These are phyloP conservation scores for Sebastes nivosus DNA, from an alignment of 2,797 vertebrate species.

Conservation along the genomic window DNA sequence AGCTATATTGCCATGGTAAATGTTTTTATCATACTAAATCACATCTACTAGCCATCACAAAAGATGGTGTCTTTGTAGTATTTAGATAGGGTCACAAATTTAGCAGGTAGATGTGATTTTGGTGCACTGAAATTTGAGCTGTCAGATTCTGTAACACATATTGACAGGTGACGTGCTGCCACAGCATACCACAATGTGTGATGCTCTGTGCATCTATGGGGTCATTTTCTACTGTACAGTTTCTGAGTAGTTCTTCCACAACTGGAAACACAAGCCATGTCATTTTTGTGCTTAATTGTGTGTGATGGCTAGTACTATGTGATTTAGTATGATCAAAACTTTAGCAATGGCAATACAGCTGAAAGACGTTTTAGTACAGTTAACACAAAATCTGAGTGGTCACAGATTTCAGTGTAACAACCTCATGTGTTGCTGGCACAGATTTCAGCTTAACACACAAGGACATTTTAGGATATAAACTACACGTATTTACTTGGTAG, in stretches of 20 bases:
- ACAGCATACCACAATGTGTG: not conserved
- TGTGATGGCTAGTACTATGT: too few species aligned
- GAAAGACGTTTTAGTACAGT: not conserved
- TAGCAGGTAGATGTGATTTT: not conserved
- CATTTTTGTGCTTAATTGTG: too few species aligned
- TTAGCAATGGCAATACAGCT: not conserved
- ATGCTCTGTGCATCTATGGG: not conserved
- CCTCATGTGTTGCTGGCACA: too few species aligned
- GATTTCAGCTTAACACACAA: not conserved
- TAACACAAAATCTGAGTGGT: not conserved
- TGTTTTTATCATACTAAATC: not conserved
- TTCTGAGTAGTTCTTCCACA: too few species aligned
- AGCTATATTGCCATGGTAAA: not conserved
- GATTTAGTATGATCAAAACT: too few species aligned
- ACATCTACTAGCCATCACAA: not conserved
- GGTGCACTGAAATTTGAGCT: not conserved
- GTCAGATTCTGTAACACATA: not conserved
- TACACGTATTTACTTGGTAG: not conserved
- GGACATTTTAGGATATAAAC: not conserved
- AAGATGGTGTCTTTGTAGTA: not conserved
- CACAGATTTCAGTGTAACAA: too few species aligned
- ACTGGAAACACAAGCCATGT: too few species aligned
- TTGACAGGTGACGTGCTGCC: not conserved
- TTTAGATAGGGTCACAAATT: not conserved
- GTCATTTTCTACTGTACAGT: not conserved